Percentiles rank a stretch among this genome's conserved stretches.
phyloP scores from a whole-genome alignment of 2,113 vertebrate species.

The Mormyrus lacerda region DNA sequence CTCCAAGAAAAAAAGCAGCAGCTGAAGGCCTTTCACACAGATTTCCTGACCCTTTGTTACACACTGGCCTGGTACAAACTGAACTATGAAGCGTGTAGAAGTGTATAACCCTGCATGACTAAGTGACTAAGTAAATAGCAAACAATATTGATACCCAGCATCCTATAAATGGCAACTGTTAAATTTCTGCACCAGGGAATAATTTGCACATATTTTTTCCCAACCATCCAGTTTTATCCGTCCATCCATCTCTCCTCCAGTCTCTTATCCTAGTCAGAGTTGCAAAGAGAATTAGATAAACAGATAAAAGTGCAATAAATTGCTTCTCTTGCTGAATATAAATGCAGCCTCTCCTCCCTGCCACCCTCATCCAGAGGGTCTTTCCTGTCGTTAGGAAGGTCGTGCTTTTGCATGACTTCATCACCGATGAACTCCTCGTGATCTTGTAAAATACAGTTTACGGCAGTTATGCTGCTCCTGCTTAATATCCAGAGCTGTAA shows the following conservation, averaged over 20 bases:
- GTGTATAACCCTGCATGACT: neutral
- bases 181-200: neutral
- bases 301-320: neutral
- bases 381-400: conserved; percentile 8
- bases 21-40: neutral
- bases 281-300: neutral
- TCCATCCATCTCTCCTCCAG: neutral
- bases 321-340: neutral
- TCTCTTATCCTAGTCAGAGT: neutral
- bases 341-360: neutral
- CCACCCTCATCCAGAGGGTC: conserved; percentile 3
- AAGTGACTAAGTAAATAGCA: neutral
- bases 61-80: neutral
- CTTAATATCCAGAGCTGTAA: neutral
- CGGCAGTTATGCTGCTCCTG: neutral
- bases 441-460: conserved; percentile 5
- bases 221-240: neutral
- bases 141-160: neutral
- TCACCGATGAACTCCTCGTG: conserved; percentile 1
- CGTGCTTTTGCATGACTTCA: neutral
- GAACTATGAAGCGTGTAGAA: neutral
- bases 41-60: neutral
- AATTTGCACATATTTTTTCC: neutral
- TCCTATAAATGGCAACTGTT: neutral
- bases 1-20: neutral